Evolutionary conservation across 64 coral and sea anemone genomes (phyloP).

Genomic region (Acropora yongei): DNA sequence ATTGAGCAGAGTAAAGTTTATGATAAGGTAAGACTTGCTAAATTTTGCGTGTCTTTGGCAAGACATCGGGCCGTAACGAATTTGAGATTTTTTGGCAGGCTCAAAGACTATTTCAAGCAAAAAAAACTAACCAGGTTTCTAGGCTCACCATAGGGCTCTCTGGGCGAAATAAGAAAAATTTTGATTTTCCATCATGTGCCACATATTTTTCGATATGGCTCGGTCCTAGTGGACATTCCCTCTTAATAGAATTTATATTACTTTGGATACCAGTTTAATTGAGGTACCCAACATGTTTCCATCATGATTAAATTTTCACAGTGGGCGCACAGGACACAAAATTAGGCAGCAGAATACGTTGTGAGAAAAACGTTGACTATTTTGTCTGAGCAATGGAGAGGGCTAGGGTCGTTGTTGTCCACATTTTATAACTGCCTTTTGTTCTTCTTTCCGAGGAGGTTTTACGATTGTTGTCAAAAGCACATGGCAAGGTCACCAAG

Average conservation of each 20-base stretch:
- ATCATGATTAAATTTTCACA: too few relatives aligned
- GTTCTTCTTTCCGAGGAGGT: background rate
- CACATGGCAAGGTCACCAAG: background rate
- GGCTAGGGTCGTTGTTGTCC: background rate
- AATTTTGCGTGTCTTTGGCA: background rate
- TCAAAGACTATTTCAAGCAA: constrained; percentile 16
- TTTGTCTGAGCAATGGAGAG: background rate
- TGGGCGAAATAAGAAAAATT: background rate
- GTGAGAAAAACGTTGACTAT: background rate
- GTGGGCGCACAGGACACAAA: constrained; percentile 1
- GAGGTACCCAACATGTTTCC: too few relatives aligned
- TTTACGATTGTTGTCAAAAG: background rate
- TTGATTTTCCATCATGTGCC: constrained; percentile 13
- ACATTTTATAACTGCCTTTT: background rate
- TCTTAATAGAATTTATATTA: background rate
- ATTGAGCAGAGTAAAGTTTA: constrained; percentile 25
- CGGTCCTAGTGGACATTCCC: background rate
- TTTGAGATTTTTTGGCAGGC: background rate
- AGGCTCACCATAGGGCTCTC: background rate
- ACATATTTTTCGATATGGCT: background rate
- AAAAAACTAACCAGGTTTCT: background rate
- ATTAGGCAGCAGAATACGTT: background rate
- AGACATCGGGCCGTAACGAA: background rate
- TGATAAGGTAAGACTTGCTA: background rate
- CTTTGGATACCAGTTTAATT: too few relatives aligned